Evolutionary conservation across 2,888 invertebrate genomes (phyloP).

Genomic region (Caenorhabditis japonica): DNA sequence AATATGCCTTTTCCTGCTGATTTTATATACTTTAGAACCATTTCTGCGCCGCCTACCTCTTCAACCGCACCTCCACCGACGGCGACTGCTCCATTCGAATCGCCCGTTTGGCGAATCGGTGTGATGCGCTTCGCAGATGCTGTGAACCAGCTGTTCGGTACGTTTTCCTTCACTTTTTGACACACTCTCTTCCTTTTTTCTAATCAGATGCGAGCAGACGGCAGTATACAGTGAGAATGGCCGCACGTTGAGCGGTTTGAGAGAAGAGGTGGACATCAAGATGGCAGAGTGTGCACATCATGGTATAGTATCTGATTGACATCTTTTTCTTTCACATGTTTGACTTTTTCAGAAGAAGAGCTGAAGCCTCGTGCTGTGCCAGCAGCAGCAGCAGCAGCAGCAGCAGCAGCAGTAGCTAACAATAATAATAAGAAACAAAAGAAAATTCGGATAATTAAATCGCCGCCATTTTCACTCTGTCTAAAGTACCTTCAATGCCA

Average conservation of each 20-base stretch:
- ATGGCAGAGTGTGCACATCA: slow-evolving; percentile 58
- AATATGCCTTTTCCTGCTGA: neutral
- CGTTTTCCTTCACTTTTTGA: neutral
- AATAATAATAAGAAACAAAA: slow-evolving; percentile 13
- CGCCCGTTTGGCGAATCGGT: slow-evolving; percentile 50
- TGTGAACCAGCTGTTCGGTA: slow-evolving; percentile 58
- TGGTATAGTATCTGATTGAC: neutral
- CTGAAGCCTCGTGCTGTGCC: too few species aligned
- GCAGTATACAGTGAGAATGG: slow-evolving; percentile 54
- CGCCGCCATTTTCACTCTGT: slow-evolving; percentile 51
- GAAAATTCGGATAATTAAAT: slow-evolving; percentile 30
- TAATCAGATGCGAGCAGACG: slow-evolving; percentile 56
- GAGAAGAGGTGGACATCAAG: slow-evolving; percentile 56
- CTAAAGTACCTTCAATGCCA: slow-evolving; percentile 56
- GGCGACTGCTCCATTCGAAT: slow-evolving; percentile 37
- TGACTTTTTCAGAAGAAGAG: slow-evolving; percentile 21
- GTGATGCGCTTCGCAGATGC: slow-evolving; percentile 54
- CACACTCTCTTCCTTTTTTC: neutral
- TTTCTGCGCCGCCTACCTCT: slow-evolving; percentile 43
- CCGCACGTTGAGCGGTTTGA: slow-evolving; percentile 48
- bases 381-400: too few species aligned
- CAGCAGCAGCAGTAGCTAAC: too few species aligned
- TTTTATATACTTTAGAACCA: slow-evolving; percentile 11
- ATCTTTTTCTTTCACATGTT: neutral
- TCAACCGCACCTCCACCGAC: slow-evolving; percentile 13